Evolutionary conservation across 2,797 vertebrate species (phyloP).

Genomic region (Arctocebus calabarensis): DNA sequence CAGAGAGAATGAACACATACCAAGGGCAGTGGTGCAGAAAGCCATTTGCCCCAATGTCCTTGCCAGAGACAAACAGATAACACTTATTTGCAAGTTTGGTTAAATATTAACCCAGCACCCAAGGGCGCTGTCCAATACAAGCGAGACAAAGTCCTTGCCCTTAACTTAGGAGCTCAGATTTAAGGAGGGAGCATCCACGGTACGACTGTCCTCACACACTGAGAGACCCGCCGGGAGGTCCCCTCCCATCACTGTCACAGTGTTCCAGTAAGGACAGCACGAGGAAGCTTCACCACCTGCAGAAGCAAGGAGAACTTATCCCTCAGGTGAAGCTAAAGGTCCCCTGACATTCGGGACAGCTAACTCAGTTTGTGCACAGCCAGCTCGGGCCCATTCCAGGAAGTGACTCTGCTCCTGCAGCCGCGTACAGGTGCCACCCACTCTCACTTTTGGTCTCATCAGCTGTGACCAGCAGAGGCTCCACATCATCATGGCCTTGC

Average conservation of each 20-base stretch:
- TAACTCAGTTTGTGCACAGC: not conserved
- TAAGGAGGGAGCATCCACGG: not conserved
- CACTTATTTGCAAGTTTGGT: conserved; percentile 66
- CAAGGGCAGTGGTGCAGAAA: conserved; percentile 19
- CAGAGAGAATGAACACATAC: not conserved
- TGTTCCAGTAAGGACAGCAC: no score
- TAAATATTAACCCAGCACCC: conserved; percentile 75
- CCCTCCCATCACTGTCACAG: not conserved
- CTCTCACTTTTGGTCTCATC: not conserved
- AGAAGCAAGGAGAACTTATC: not conserved
- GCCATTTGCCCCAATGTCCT: conserved; percentile 39
- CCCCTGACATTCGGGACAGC: not conserved
- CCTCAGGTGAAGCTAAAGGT: not conserved
- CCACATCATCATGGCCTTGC: not conserved
- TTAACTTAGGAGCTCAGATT: not conserved
- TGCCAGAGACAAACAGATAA: conserved; percentile 70
- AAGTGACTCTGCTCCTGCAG: not conserved
- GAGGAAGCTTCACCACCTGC: rapidly evolving
- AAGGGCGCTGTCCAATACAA: conserved; percentile 57
- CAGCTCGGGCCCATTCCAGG: not conserved
- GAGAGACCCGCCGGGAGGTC: rapidly evolving
- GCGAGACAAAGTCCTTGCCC: conserved; percentile 71
- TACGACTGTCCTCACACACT: rapidly evolving
- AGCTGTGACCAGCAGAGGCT: not conserved
- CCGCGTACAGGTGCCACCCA: rapidly evolving